These are phyloP conservation scores for Sialis fuliginosa DNA, from an alignment of 2,888 invertebrate species.

Conservation along the genomic window DNA sequence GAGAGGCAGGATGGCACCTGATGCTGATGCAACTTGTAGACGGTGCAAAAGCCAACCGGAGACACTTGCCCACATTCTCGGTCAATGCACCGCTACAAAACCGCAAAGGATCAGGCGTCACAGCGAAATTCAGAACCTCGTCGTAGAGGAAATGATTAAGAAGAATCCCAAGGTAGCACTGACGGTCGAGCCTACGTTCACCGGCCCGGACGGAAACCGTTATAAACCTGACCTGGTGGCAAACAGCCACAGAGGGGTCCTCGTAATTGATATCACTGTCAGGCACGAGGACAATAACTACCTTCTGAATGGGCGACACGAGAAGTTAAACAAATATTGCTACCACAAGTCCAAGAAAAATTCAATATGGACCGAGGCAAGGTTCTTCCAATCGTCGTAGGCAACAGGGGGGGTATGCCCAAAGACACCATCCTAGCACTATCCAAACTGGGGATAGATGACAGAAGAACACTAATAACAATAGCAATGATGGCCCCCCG, in stretches of 20 bases:
- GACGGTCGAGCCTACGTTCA: constrained; percentile 7
- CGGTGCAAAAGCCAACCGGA: constrained; percentile 14
- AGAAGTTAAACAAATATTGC: constrained; percentile 8
- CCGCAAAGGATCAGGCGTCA: constrained; percentile 11
- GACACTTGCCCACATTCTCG: constrained; percentile 17
- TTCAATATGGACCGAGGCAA: no score
- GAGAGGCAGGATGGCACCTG: constrained; percentile 10
- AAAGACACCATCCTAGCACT: background rate
- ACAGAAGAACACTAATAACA: background rate
- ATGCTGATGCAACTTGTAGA: constrained; percentile 14
- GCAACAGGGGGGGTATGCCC: constrained; percentile 16
- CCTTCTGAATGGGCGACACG: constrained; percentile 8
- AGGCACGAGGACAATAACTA: constrained; percentile 9
- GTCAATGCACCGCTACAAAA: constrained; percentile 8
- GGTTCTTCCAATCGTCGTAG: constrained; percentile 11
- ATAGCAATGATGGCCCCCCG: constrained; percentile 14
- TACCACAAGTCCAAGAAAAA: constrained; percentile 8
- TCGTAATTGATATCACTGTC: constrained; percentile 16
- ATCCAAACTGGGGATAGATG: background rate
- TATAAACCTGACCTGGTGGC: no score
- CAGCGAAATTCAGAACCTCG: constrained; percentile 11
- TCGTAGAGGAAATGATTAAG: constrained; percentile 7
- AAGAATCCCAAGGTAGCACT: constrained; percentile 8
- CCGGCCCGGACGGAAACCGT: constrained; percentile 9
- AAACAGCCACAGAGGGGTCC: constrained; percentile 12